Base-by-base conservation (phyloP, 2,888 invertebrate genomes). In the Serripes groenlandicus region DNA sequence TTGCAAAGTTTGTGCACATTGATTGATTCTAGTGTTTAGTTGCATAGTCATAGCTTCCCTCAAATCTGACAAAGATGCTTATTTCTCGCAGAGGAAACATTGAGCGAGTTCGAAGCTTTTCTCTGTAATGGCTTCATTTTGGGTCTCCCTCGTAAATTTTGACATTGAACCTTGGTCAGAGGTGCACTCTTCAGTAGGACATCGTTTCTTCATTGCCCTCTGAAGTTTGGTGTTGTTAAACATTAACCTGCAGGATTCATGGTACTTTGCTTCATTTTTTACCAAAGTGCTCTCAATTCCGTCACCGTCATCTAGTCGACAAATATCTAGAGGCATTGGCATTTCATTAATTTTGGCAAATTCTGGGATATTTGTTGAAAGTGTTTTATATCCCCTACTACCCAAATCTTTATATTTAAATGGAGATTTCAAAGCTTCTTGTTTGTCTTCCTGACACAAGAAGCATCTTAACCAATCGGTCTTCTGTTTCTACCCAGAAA, bases 41-140 rank as follows among this genome's bases (percentile, higher is more conserved):
- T 84, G 52, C 83, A 89, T 83, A 42, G 83, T 84, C 84, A 80
- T 85, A 9, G 80, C 85, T 72, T 83, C 54, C 52, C 86, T 69
- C 7, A 84, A 32, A 32, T 78, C 71, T 68, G 71, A 76, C 0
- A 66, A 58, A 52, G 35, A 49, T n/a, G n/a, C n/a, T n/a, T 69
- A 73, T 28, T 74, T 78, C 15, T 87, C 83, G 58, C 78, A 83
- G 26, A 87, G 28, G 60, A 86, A 78, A 76, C 86, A 79, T 26
- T 68, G 23, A 11, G 42, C 34, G 23, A 11, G 34, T 42, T 60
- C 62, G 23, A 80, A n/a, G 26, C 64, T 49, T 34, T 32, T 23
- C 60, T 49, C n/a, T n/a, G n/a, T n/a, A n/a, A n/a, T n/a, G 18
- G 32, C 64, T 28, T 18, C 56, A 28, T 30, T 66, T 66, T 21